phyloP scores from a whole-genome alignment of 1,140 invertebrate genomes.

The Cyclina sinensis region DNA sequence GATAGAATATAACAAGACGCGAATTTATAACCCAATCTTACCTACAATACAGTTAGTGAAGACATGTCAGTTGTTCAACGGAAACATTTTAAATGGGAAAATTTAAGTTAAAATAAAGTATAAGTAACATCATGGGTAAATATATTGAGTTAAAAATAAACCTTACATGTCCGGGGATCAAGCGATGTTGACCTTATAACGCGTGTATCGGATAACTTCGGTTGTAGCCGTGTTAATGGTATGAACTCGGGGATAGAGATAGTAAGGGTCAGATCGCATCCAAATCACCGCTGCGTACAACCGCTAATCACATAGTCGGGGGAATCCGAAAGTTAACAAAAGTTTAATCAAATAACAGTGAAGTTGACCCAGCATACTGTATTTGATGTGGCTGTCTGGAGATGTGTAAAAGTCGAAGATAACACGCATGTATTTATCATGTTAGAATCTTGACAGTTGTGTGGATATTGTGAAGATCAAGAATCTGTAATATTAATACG shows the following conservation, averaged over 20 bases:
- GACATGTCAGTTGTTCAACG: no score
- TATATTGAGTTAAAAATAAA: no score
- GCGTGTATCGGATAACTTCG: neutral
- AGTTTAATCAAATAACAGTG: conserved; percentile 38
- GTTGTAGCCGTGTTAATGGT: neutral
- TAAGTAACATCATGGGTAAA: no score
- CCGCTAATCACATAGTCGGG: conserved; percentile 3
- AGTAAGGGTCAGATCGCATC: conserved; percentile 8
- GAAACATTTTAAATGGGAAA: no score
- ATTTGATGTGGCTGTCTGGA: neutral
- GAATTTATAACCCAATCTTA: no score
- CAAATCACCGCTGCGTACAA: conserved; percentile 26
- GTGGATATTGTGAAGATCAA: neutral
- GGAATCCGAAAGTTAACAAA: conserved; percentile 26
- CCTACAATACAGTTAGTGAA: no score
- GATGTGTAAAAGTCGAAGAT: neutral
- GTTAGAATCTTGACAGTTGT: neutral
- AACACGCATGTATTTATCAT: neutral
- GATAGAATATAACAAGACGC: no score
- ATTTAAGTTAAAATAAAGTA: no score
- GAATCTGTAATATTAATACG: no score
- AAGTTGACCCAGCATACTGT: neutral
- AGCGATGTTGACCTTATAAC: neutral
- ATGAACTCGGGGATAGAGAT: neutral
- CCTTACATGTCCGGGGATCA: no score